phyloP scores from a whole-genome alignment of 1,140 invertebrate genomes.

The Bombus difficillimus region DNA sequence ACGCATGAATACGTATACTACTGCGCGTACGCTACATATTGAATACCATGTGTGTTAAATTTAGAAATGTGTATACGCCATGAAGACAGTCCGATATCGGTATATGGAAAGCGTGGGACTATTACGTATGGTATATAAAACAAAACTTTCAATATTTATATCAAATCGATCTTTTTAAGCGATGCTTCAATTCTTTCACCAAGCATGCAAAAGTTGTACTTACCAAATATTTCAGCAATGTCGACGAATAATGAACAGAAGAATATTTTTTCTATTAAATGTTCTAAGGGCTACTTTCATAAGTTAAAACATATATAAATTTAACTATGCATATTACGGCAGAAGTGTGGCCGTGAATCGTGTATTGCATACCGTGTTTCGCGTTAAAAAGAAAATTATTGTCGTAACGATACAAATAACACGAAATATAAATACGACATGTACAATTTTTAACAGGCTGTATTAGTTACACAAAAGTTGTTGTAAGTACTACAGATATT shows the following conservation, averaged over 20 bases:
- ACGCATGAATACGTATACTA: not conserved
- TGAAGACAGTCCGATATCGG: not conserved
- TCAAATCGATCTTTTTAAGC: not conserved
- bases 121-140: not conserved
- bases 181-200: not conserved
- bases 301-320: not conserved
- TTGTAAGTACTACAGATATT: not conserved
- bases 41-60: not conserved
- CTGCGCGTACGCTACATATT: not conserved
- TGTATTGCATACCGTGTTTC: not conserved
- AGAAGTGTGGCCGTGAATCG: not conserved
- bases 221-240: not conserved
- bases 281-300: not conserved
- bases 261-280: conserved; percentile 19
- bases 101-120: not conserved
- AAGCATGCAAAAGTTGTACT: not conserved
- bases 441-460: not conserved
- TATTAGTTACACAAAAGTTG: not conserved
- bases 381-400: not conserved
- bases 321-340: not conserved
- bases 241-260: not conserved
- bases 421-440: not conserved
- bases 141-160: not conserved
- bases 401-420: not conserved
- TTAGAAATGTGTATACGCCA: not conserved